Conservation (phyloP, 2,113 vertebrate species). For the Dinomys branickii region DNA sequence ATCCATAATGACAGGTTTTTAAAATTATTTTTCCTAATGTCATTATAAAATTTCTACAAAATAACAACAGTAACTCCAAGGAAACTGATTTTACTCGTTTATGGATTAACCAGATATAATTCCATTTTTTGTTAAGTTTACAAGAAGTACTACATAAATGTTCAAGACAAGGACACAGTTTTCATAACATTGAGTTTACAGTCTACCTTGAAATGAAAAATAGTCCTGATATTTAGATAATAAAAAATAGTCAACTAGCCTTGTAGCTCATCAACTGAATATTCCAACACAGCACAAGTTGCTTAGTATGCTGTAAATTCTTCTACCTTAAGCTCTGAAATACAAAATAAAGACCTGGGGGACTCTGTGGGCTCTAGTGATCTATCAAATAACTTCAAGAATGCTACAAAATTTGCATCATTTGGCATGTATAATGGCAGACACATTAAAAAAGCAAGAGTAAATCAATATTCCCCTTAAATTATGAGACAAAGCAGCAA, state of each 20-base stretch:
- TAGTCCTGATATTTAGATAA: slow-evolving; percentile 77
- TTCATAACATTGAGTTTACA: slow-evolving; percentile 74
- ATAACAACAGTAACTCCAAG: not conserved
- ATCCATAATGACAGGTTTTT: not conserved
- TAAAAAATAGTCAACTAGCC: slow-evolving; percentile 75
- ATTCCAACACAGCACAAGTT: slow-evolving; percentile 57
- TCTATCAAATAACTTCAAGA: slow-evolving; percentile 73
- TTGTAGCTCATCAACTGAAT: slow-evolving; percentile 73
- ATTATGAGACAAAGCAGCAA: slow-evolving; percentile 69
- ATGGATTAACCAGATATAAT: slow-evolving; percentile 4
- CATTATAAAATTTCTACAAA: not conserved
- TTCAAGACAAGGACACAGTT: slow-evolving; percentile 71
- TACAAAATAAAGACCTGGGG: slow-evolving; percentile 71
- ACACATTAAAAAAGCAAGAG: slow-evolving; percentile 67
- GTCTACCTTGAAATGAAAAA: slow-evolving; percentile 81
- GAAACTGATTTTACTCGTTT: slow-evolving; percentile 36
- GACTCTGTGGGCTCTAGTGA: slow-evolving; percentile 71
- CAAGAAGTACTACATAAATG: slow-evolving; percentile 51
- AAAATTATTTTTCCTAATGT: not conserved
- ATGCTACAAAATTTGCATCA: slow-evolving; percentile 74
- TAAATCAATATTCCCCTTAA: slow-evolving; percentile 77
- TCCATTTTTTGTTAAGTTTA: slow-evolving; percentile 58
- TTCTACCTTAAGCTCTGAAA: slow-evolving; percentile 70
- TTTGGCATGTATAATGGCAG: slow-evolving; percentile 68
- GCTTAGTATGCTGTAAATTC: slow-evolving; percentile 74